A percentile compares a stretch with the other conserved stretches of the same genome.
These are phyloP conservation scores for Myotis yumanensis DNA, from an alignment of 2,113 vertebrate species.

Conservation along the genomic window DNA sequence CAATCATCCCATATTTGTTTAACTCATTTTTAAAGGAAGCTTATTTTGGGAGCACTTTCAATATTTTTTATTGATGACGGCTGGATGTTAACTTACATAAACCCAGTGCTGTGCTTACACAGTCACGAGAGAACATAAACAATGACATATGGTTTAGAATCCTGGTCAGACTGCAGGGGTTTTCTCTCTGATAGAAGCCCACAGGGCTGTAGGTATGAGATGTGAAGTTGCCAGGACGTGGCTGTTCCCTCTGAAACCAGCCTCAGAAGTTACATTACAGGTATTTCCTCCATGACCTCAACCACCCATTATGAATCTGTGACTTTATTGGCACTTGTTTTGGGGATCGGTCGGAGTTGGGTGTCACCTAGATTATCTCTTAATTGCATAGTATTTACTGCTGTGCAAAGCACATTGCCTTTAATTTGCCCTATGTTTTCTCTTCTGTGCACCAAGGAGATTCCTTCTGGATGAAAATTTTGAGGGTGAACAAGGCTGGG, in stretches of 20 bases:
- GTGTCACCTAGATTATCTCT: neutral
- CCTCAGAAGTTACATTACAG: neutral
- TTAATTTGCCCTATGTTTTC: neutral
- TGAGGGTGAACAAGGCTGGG: neutral
- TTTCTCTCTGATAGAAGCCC: constrained; percentile 43
- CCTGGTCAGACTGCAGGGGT: constrained; percentile 41
- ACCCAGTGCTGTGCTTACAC: constrained; percentile 9
- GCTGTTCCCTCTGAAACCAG: neutral
- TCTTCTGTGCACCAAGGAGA: neutral
- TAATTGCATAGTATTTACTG: neutral
- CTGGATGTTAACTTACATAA: constrained; percentile 68
- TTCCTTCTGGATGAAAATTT: neutral
- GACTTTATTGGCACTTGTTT: neutral
- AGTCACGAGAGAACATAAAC: constrained; percentile 58
- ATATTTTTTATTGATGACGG: constrained; percentile 70
- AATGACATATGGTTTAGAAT: constrained; percentile 58
- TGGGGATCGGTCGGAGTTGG: neutral
- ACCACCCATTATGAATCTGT: neutral
- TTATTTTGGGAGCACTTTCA: constrained; percentile 71
- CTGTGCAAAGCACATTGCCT: neutral
- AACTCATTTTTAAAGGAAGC: constrained; percentile 68
- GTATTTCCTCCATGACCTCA: neutral
- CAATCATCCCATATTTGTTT: constrained; percentile 71
- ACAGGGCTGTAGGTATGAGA: constrained; percentile 11
- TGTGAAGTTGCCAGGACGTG: neutral